These are phyloP conservation scores for Phrynosoma blainvillii DNA, from an alignment of 2,113 vertebrate genomes.

Conservation along the genomic window DNA sequence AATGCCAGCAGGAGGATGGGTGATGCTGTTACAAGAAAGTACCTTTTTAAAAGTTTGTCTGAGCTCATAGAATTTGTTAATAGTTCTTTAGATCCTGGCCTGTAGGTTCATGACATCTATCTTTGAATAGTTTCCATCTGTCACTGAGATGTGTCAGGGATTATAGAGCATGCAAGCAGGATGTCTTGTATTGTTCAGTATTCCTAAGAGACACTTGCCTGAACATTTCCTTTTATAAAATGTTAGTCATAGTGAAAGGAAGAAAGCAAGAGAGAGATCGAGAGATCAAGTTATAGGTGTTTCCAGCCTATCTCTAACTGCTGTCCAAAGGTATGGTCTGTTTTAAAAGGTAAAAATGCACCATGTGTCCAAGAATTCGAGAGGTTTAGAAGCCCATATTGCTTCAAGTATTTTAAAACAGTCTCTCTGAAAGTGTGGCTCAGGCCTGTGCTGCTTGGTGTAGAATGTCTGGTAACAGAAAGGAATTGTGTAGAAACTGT, in stretches of 20 bases:
- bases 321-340: background rate
- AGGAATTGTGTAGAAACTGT: background rate
- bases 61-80: no score
- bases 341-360: background rate
- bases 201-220: background rate
- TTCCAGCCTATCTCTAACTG: background rate
- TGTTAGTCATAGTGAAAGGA: background rate
- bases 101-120: background rate
- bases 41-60: background rate
- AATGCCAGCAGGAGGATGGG: no score
- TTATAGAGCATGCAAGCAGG: background rate
- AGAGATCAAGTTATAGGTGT: background rate
- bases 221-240: slow-evolving; percentile 2
- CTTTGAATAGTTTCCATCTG: background rate
- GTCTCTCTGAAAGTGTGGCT: background rate
- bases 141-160: background rate
- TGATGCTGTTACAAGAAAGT: no score
- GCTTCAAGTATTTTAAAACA: background rate
- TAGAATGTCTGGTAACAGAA: background rate
- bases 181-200: background rate
- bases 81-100: background rate
- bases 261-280: background rate
- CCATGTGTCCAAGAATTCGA: background rate
- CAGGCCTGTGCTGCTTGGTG: background rate
- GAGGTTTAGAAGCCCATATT: background rate